Evolutionary conservation across 2,888 invertebrate genomes (phyloP).

Genomic region (Atherix ibis): DNA sequence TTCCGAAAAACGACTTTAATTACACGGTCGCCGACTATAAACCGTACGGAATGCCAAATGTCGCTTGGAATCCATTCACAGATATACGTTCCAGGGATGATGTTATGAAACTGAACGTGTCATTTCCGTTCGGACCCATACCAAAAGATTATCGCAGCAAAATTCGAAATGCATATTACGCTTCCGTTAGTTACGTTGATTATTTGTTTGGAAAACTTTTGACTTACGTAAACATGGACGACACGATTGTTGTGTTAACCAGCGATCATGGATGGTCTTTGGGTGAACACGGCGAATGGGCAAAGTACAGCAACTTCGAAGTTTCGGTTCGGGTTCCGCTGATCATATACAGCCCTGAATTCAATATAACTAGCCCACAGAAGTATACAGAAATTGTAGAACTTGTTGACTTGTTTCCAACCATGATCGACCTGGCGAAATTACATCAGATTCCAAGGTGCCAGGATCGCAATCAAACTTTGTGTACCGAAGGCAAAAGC

Average conservation of each 20-base stretch:
- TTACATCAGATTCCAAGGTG: constrained; percentile 42
- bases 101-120: constrained; percentile 50
- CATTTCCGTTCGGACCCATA: constrained; percentile 71
- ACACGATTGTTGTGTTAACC: constrained; percentile 58
- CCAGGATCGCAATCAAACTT: constrained; percentile 24
- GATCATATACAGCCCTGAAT: constrained; percentile 50
- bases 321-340: constrained; percentile 65
- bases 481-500: constrained; percentile 64
- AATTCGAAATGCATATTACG: constrained; percentile 69
- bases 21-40: constrained; percentile 46
- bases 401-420: constrained; percentile 73
- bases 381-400: constrained; percentile 43
- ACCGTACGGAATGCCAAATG: constrained; percentile 50
- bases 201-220: constrained; percentile 59
- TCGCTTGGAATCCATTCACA: constrained; percentile 81
- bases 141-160: constrained; percentile 45
- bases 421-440: constrained; percentile 55
- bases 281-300: constrained; percentile 82
- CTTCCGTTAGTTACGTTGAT: constrained; percentile 66
- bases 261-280: constrained; percentile 87
- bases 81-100: constrained; percentile 67
- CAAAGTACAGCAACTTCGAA: constrained; percentile 82
- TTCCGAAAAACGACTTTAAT: constrained; percentile 47
- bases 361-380: constrained; percentile 19
- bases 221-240: constrained; percentile 38